A percentile compares a stretch with the other conserved stretches of the same genome.
phyloP scores from a whole-genome alignment of 2,888 invertebrate genomes.

The Psylliodes chrysocephalus region DNA sequence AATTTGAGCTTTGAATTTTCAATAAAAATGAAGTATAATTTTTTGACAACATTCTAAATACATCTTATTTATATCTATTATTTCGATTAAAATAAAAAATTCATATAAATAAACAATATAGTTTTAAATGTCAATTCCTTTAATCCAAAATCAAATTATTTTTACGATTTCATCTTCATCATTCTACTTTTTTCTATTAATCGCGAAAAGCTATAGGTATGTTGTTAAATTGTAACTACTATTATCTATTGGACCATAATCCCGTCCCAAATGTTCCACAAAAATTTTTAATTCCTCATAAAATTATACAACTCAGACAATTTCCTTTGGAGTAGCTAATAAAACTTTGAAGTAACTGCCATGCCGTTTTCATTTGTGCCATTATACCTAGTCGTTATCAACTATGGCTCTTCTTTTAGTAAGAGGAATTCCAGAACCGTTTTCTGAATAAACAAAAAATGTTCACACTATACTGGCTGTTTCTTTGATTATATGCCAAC shows the following conservation, averaged over 20 bases:
- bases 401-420: background rate
- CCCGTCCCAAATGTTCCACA: constrained; percentile 22
- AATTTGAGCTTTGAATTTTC: no score
- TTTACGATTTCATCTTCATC: no score
- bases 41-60: no score
- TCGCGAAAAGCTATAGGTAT: background rate
- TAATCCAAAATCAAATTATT: no score
- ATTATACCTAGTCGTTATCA: constrained; percentile 56
- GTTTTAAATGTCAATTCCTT: no score
- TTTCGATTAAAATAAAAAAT: no score
- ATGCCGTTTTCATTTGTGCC: constrained; percentile 58
- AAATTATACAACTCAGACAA: constrained; percentile 49
- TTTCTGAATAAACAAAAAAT: no score
- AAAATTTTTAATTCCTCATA: constrained; percentile 55
- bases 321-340: constrained; percentile 55
- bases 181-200: background rate
- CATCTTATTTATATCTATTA: no score
- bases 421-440: background rate
- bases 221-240: constrained; percentile 20
- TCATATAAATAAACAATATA: no score
- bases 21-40: no score
- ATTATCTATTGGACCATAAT: constrained; percentile 16
- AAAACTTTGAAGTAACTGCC: constrained; percentile 55
- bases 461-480: no score
- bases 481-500: no score